Base-by-base conservation (phyloP, 1,140 invertebrate species). In the Yoshiicerus persimilis region DNA sequence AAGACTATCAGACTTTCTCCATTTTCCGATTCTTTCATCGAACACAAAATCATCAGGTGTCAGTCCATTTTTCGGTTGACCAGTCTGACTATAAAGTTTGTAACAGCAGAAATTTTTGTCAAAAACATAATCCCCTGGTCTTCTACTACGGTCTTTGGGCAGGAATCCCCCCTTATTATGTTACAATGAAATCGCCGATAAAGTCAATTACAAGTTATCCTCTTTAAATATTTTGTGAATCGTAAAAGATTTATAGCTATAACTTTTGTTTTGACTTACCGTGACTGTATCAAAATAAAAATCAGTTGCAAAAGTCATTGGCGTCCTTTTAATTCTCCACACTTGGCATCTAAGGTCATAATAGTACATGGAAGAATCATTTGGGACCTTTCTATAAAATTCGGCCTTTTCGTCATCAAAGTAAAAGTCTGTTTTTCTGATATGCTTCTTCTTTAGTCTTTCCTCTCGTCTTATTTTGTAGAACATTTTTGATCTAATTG, bases 271-370 rank as follows among this genome's bases (percentile, higher is more conserved):
- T 10, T 23, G 10, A 4, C 34, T 36, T 36, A 80, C 75, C 23
- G 66, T 11, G 16, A 23, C n/a, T 23, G 3, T 1, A 27, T 87
- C 86, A 75, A 77, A 87, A 38, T 87, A 87, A 36, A 16, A 87
- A 77, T 87, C 86, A 0, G 34, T 77, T 4, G 86, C 34, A 47
- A 39, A 87, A n/a, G 25, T 41, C 8, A 27, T 13, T 11, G 70
- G 66, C n/a, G 34, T 77, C 10, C 86, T 11, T n/a, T 87, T 87
- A 23, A 75, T 75, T 56, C 86, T 56, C 86, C 86, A 87, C 6
- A 87, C 66, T 38, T 77, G 23, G 32, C 41, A 87, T 77, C 77
- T 70, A 23, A 66, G 0, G 77, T 87, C 86, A 47, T 62, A 87
- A 25, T 87, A 87, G 32, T 87, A 87, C 20, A 39, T 87, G 25